Percentiles rank a stretch among this genome's conserved stretches.
Conservation (phyloP, 2,113 vertebrate genomes). For the Alouatta palliata region DNA sequence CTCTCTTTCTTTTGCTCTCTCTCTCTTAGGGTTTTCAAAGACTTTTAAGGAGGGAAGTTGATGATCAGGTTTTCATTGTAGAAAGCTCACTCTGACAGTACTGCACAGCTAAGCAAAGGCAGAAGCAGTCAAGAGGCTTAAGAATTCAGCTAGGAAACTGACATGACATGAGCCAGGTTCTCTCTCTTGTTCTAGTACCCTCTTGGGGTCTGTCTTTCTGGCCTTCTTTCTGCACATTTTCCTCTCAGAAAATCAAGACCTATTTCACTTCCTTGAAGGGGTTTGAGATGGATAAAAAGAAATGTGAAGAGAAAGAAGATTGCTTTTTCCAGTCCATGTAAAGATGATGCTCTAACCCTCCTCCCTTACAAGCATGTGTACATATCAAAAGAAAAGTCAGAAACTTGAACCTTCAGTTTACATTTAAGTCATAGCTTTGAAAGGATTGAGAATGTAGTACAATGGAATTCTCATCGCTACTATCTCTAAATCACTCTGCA, state of each 20-base stretch:
- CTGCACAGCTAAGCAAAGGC: not conserved
- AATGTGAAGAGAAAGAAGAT: not conserved
- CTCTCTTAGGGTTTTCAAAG: not conserved
- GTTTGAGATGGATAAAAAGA: not conserved
- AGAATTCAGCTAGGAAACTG: not conserved
- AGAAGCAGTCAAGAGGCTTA: not conserved
- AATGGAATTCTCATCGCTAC: not conserved
- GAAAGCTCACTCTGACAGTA: not conserved
- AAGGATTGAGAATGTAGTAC: not conserved
- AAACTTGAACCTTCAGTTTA: not conserved
- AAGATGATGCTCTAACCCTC: not conserved
- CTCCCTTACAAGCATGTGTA: not conserved
- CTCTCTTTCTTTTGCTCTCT: not conserved
- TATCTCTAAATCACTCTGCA: not conserved
- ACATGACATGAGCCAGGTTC: not conserved
- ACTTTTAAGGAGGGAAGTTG: not conserved
- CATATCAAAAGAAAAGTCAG: too few relatives aligned
- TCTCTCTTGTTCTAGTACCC: too few relatives aligned
- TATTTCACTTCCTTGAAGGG: not conserved
- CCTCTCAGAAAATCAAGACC: not conserved
- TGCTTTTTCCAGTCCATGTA: not conserved
- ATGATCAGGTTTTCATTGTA: constrained; percentile 8
- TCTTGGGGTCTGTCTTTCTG: not conserved
- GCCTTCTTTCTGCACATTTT: not conserved
- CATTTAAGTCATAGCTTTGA: not conserved